Percentiles rank a stretch among this genome's conserved stretches.
phyloP scores from a whole-genome alignment of 2,797 vertebrate species.

The Carcharodon carcharias region DNA sequence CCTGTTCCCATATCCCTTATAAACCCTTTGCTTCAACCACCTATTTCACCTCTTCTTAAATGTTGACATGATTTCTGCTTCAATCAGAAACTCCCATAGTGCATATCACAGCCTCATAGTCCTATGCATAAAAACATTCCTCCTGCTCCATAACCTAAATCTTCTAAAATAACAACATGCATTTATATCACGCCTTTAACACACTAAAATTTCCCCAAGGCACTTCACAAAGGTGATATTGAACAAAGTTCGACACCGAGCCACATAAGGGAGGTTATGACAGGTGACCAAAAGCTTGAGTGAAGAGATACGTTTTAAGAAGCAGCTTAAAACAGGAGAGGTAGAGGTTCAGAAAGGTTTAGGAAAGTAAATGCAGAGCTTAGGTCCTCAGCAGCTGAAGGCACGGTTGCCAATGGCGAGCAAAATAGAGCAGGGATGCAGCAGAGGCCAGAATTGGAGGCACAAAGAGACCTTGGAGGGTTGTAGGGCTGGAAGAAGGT shows the following conservation, averaged over 20 bases:
- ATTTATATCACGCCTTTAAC: background rate
- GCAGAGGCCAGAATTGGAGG: background rate
- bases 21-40: background rate
- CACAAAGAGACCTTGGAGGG: background rate
- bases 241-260: background rate
- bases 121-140: background rate
- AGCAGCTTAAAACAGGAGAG: background rate
- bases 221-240: background rate
- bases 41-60: background rate
- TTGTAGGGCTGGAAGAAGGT: background rate
- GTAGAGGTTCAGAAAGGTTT: background rate
- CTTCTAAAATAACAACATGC: background rate
- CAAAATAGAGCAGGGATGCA: background rate
- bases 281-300: background rate
- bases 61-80: background rate
- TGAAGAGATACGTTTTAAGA: background rate
- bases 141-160: background rate
- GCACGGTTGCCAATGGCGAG: background rate
- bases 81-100: background rate
- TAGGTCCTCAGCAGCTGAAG: background rate
- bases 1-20: background rate
- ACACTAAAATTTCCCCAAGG: background rate
- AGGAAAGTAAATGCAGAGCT: background rate
- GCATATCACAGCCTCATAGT: background rate
- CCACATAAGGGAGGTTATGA: background rate